Conservation (phyloP, 2,113 vertebrate genomes). For the Ariopsis seemanni region DNA sequence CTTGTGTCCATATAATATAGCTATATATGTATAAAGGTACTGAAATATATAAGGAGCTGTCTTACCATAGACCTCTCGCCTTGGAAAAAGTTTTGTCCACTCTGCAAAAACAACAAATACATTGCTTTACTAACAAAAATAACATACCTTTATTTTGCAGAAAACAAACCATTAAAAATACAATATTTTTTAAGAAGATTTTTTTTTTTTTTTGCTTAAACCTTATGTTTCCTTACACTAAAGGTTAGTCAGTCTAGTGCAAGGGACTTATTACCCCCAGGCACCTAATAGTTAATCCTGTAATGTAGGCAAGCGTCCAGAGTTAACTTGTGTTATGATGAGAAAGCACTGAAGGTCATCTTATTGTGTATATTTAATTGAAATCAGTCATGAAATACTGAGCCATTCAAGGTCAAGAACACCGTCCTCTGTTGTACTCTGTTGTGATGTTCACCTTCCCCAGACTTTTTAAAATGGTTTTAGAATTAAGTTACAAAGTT, state of each 20-base stretch:
- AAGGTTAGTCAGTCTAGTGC: slow-evolving; percentile 2
- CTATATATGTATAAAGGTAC: not conserved
- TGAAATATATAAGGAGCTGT: slow-evolving; percentile 3
- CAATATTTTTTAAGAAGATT: no score
- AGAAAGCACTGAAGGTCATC: slow-evolving; percentile 17
- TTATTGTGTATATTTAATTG: slow-evolving; percentile 7
- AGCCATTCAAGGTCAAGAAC: not conserved
- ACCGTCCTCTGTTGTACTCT: not conserved
- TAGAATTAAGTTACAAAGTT: not conserved
- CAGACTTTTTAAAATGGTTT: not conserved
- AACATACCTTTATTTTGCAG: not conserved
- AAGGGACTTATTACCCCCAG: not conserved
- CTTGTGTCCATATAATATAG: not conserved
- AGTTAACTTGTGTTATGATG: slow-evolving; percentile 8
- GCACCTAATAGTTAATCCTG: slow-evolving; percentile 7
- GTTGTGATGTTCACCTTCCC: not conserved
- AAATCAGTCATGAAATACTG: slow-evolving; percentile 15
- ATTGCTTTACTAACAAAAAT: not conserved
- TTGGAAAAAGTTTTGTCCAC: slow-evolving; percentile 69
- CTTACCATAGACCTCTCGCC: slow-evolving; percentile 69
- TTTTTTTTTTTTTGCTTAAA: not conserved
- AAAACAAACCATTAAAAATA: not conserved
- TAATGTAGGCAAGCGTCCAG: not conserved
- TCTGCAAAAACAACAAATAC: slow-evolving; percentile 58
- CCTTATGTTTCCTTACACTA: not conserved